Percentiles rank a stretch among this genome's conserved stretches.
Evolutionary conservation across 2,888 invertebrate genomes (phyloP).

Genomic region (Cotesia congregata): DNA sequence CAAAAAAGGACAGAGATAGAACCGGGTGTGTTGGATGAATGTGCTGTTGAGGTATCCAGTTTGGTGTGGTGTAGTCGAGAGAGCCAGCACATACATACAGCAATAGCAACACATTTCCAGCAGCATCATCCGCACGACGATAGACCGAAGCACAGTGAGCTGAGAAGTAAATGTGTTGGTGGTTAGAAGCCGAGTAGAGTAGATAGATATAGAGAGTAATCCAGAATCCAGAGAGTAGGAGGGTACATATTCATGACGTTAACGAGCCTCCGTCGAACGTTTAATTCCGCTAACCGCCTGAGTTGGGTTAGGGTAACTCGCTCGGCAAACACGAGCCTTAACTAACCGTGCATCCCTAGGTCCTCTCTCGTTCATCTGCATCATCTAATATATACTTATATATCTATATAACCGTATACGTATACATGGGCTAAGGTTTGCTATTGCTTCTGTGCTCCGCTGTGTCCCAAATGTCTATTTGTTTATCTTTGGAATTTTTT

Average conservation of each 20-base stretch:
- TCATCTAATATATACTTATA: constrained; percentile 7
- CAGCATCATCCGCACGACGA: not conserved
- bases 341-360: constrained; percentile 68
- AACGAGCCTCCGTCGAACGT: constrained; percentile 71
- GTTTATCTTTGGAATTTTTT: constrained; percentile 59
- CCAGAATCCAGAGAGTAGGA: constrained; percentile 58
- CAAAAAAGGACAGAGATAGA: too few relatives aligned
- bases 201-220: not conserved
- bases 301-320: constrained; percentile 70
- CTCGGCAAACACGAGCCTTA: constrained; percentile 70
- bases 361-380: constrained; percentile 46
- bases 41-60: constrained; percentile 10
- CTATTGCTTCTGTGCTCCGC: not conserved
- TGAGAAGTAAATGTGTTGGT: constrained; percentile 22
- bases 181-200: constrained; percentile 32
- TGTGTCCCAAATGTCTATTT: constrained; percentile 40
- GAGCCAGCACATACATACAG: not conserved
- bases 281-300: constrained; percentile 70
- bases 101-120: constrained; percentile 2
- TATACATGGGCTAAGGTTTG: not conserved
- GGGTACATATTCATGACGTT: constrained; percentile 71
- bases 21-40: constrained; percentile 3
- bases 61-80: constrained; percentile 6
- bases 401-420: not conserved
- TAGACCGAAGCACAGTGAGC: not conserved